A percentile compares a stretch with the other conserved stretches of the same genome.
Evolutionary conservation across 2,113 vertebrate species (phyloP).

Genomic region (Ceyx margarethae): DNA sequence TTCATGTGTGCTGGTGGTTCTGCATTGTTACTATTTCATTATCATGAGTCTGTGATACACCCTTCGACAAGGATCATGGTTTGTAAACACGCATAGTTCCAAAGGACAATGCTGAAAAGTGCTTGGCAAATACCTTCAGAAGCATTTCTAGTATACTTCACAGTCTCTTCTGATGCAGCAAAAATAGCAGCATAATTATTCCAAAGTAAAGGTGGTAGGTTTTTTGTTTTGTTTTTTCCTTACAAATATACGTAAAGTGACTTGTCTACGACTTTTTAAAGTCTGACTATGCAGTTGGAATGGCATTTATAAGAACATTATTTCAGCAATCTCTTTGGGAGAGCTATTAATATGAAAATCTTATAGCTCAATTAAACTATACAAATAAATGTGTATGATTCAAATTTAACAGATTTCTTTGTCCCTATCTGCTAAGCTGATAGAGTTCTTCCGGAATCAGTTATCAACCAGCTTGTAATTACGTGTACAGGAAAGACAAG

Average conservation of each 20-base stretch:
- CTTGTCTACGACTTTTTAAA: neutral
- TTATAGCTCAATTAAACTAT: rapidly evolving
- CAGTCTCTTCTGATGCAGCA: neutral
- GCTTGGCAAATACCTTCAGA: neutral
- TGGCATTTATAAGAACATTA: neutral
- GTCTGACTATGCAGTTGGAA: neutral
- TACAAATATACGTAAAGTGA: neutral
- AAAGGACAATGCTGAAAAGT: neutral
- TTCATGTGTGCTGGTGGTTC: neutral
- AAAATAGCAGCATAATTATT: neutral
- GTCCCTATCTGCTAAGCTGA: neutral
- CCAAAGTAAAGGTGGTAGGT: neutral
- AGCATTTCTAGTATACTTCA: neutral
- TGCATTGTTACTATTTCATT: neutral
- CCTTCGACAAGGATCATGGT: neutral
- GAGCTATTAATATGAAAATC: neutral
- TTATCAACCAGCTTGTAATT: neutral
- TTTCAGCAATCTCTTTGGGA: neutral
- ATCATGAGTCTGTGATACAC: neutral
- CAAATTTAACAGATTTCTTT: neutral
- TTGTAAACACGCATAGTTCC: neutral
- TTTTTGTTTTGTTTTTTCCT: neutral
- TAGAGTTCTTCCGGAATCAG: neutral
- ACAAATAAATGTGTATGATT: neutral
- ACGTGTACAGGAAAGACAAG: neutral